Evolutionary conservation across 2,797 vertebrate genomes (phyloP).

Genomic region (Oreortyx pictus): DNA sequence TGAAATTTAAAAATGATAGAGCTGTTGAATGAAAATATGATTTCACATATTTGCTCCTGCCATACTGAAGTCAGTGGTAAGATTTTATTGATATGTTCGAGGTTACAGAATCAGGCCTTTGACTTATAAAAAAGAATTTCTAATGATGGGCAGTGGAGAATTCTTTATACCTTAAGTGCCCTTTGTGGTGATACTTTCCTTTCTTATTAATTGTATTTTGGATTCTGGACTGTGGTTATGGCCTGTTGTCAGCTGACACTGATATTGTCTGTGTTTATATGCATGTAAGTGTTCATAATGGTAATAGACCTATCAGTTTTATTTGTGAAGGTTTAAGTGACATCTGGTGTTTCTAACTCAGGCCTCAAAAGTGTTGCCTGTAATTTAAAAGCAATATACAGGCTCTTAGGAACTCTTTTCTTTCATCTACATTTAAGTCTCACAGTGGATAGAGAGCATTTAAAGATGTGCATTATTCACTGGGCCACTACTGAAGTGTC

Average conservation of each 20-base stretch:
- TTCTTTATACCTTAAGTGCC: neutral
- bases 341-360: neutral
- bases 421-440: slow-evolving; percentile 29
- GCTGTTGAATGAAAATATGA: neutral
- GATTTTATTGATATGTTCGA: neutral
- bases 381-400: slow-evolving; percentile 39
- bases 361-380: neutral
- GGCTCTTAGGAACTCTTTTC: slow-evolving; percentile 2
- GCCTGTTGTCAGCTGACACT: neutral
- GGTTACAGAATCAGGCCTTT: neutral
- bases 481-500: neutral
- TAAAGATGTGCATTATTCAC: slow-evolving; percentile 31
- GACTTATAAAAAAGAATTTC: neutral
- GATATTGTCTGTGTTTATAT: neutral
- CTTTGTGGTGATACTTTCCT: neutral
- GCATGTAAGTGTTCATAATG: neutral
- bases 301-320: neutral
- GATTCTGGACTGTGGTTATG: neutral
- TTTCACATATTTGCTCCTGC: neutral
- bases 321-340: neutral
- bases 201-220: neutral
- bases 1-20: neutral
- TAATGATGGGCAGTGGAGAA: neutral
- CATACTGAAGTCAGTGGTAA: neutral
- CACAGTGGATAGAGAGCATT: neutral